Evolutionary conservation across 1,140 invertebrate genomes (phyloP), one percentile per base, ranked within the genome.

Genomic region (Meloidogyne exigua): DNA sequence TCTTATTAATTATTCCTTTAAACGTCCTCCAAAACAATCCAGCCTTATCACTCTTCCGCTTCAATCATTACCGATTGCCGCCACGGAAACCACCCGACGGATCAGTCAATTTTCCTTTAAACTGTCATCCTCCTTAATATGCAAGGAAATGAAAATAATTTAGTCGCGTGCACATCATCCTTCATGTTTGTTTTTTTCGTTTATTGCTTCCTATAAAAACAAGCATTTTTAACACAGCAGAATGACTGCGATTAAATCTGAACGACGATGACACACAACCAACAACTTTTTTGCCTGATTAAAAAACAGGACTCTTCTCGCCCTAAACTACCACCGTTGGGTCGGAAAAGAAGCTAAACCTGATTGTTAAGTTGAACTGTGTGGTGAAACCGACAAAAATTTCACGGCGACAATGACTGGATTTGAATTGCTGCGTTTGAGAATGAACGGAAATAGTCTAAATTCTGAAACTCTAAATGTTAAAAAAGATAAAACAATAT

Each of bases 1-100:
- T 57, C 49, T 57, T n/a, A 57, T 57, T 57, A 57, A 57, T 57
- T 57, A 57, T 57, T n/a, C n/a, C 21, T 57, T 57, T 57, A 21
- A 57, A 57, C 49, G 49, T 57, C n/a, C 18, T 57, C n/a, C 49
- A 57, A 57, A 57, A 10, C 21, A 57, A 21, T 57, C 18, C n/a
- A 57, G 18, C 49, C 18, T 57, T 57, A 57, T 57, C 49, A 57
- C 18, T 57, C 13, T 57, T 57, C 49, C n/a, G 49, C 49, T 57
- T 57, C 49, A 57, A 18, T 57, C 18, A n/a, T 57, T 57, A 57
- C 7, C 7, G n/a, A 57, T 9, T n/a, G n/a, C 15, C 7, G 9
- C n/a, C 49, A 57, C 49, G 49, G 42, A 57, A 57, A 57, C 18
- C 18, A 57, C n/a, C 7, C 49, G 18, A n/a, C 18, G 49, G 13